Percentiles rank a stretch among this genome's conserved stretches.
Conservation (phyloP, 2,797 vertebrate species). For the Balearica regulorum region DNA sequence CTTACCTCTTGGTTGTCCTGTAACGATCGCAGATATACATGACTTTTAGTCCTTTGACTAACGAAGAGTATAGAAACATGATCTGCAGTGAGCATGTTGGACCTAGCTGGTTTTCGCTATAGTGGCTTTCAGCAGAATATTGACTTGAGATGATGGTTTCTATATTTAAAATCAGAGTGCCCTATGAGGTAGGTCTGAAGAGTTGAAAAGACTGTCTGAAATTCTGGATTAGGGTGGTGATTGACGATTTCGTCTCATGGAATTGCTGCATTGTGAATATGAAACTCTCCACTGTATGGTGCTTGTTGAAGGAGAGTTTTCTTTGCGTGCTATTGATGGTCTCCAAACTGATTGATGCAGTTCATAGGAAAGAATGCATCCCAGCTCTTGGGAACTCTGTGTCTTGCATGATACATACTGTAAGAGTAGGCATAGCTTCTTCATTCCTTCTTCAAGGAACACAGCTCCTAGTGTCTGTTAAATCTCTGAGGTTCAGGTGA, state of each 20-base stretch:
- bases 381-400: not conserved
- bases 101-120: not conserved
- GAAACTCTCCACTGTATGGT: not conserved
- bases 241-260: not conserved
- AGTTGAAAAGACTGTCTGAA: not conserved
- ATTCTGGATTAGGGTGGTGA: not conserved
- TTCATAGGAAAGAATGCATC: not conserved
- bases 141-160: not conserved
- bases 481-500: not conserved
- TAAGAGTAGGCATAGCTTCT: not conserved
- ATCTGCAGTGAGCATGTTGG: not conserved
- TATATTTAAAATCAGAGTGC: not conserved
- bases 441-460: not conserved
- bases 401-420: not conserved
- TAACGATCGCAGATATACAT: not conserved
- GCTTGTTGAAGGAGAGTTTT: not conserved
- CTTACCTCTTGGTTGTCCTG: not conserved
- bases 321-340: not conserved
- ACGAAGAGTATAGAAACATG: not conserved
- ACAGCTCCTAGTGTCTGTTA: not conserved
- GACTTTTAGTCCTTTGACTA: not conserved
- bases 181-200: not conserved
- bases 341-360: not conserved
- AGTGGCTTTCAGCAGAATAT: not conserved
- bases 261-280: not conserved